Percentiles rank a stretch among this genome's conserved stretches.
Conservation (phyloP, 1,140 invertebrate species). For the Sycophaga agraensis region DNA sequence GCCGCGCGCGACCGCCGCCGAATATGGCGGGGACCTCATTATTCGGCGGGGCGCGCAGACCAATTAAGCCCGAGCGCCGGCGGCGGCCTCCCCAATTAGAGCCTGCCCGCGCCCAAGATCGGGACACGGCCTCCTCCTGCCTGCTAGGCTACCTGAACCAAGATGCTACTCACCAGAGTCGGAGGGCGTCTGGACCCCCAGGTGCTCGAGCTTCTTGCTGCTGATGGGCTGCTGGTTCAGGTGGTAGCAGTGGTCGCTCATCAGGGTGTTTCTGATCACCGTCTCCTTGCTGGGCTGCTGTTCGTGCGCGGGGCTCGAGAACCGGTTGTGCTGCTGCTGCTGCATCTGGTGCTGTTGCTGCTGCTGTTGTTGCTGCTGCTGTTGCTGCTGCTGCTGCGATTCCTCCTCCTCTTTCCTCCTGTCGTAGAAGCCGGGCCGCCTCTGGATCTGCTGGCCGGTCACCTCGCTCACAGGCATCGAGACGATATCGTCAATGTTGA, state of each 20-base stretch:
- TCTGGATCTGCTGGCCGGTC: conserved; percentile 24
- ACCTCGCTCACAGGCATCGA: conserved; percentile 44
- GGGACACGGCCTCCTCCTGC: too few species aligned
- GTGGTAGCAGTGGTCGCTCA: conserved; percentile 73
- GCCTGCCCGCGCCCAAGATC: not conserved
- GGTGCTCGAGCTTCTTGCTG: conserved; percentile 60
- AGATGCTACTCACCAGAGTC: conserved; percentile 79
- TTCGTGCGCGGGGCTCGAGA: conserved; percentile 24
- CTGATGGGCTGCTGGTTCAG: conserved; percentile 45
- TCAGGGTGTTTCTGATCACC: conserved; percentile 46
- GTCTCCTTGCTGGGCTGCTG: conserved; percentile 38
- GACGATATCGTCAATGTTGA: conserved; percentile 38
- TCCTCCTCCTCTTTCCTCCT: conserved; percentile 40
- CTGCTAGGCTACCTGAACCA: too few species aligned
- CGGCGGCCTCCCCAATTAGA: too few species aligned
- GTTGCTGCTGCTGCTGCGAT: not conserved
- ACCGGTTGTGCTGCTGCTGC: conserved; percentile 2
- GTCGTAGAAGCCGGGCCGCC: conserved; percentile 20
- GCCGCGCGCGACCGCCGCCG: conserved; percentile 9
- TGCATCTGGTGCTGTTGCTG: conserved; percentile 36
- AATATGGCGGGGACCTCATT: too few species aligned
- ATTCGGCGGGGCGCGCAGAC: too few species aligned
- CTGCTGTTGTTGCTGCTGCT: conserved; percentile 29
- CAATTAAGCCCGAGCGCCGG: too few species aligned
- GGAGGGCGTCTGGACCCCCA: conserved; percentile 73